Percentiles rank a stretch among this genome's conserved stretches.
These are phyloP conservation scores for Tenualosa thibaudeaui DNA, from an alignment of 2,797 vertebrate species.

Conservation along the genomic window DNA sequence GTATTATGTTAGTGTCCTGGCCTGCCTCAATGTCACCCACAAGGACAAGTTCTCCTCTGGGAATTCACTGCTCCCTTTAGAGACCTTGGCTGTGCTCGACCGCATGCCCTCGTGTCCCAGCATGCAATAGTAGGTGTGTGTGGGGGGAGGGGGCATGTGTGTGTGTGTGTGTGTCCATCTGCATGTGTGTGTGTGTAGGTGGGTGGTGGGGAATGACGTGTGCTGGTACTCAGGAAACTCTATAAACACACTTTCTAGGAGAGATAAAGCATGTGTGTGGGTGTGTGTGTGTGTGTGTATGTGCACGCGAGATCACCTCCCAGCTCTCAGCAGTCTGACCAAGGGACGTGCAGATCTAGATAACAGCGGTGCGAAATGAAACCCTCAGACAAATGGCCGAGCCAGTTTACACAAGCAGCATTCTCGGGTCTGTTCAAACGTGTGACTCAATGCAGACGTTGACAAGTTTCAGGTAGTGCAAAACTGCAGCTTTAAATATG, in stretches of 20 bases:
- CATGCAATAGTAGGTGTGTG: neutral
- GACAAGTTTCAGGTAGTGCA: neutral
- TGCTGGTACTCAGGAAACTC: neutral
- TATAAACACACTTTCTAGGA: neutral
- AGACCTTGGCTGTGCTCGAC: constrained; percentile 23
- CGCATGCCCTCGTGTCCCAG: neutral
- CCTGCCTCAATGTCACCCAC: constrained; percentile 68
- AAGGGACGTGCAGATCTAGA: constrained; percentile 2
- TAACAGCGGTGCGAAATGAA: neutral
- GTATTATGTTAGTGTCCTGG: constrained; percentile 66
- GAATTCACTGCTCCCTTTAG: constrained; percentile 45
- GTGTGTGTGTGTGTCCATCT: neutral
- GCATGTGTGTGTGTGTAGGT: neutral
- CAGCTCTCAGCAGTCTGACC: neutral
- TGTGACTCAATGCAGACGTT: neutral
- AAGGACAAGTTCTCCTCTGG: constrained; percentile 61
- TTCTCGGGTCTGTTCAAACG: neutral
- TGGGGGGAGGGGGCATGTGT: neutral
- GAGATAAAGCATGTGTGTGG: neutral
- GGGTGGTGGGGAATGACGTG: neutral
- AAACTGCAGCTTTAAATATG: neutral
- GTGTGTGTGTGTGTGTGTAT: neutral
- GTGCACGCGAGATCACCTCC: neutral
- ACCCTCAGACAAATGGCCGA: neutral
- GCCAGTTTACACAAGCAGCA: neutral